Conservation (phyloP, 2,888 invertebrate species). For the Apotomis turbidana region DNA sequence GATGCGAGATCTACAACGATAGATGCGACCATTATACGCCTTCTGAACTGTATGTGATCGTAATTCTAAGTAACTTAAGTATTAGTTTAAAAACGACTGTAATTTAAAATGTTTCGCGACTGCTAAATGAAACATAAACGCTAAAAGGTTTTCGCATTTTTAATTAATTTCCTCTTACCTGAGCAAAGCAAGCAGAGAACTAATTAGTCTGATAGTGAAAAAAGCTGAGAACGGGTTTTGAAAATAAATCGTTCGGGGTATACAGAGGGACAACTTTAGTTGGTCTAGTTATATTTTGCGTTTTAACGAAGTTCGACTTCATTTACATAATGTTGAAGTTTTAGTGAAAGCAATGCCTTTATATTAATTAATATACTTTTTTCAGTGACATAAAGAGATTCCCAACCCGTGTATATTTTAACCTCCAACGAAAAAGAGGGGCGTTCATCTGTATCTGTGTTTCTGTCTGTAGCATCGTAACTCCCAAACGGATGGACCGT, state of each 20-base stretch:
- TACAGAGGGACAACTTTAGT: not conserved
- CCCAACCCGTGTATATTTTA: too few species aligned
- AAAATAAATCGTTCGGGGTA: conserved; percentile 16
- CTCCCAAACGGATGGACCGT: too few species aligned
- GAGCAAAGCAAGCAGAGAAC: conserved; percentile 5
- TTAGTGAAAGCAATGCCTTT: not conserved
- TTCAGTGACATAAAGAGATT: not conserved
- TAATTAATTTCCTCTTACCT: conserved; percentile 32
- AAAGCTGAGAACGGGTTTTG: conserved; percentile 7
- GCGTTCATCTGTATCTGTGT: too few species aligned
- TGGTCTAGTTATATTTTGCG: not conserved
- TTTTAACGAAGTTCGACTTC: not conserved
- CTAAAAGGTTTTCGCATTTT: conserved; percentile 32
- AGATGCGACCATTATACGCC: not conserved
- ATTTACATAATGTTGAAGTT: not conserved
- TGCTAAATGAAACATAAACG: conserved; percentile 40
- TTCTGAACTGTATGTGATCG: conserved; percentile 34
- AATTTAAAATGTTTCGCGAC: conserved; percentile 40
- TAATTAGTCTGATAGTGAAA: conserved; percentile 34
- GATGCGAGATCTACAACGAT: conserved; percentile 1
- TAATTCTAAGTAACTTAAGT: conserved; percentile 32
- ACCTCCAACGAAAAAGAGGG: too few species aligned
- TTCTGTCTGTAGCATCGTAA: too few species aligned
- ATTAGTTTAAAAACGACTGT: conserved; percentile 31
- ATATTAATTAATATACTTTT: not conserved